Evolutionary conservation across 2,113 vertebrate species (phyloP), one percentile per base, ranked within the genome.

Genomic region (Onychostoma macrolepis): DNA sequence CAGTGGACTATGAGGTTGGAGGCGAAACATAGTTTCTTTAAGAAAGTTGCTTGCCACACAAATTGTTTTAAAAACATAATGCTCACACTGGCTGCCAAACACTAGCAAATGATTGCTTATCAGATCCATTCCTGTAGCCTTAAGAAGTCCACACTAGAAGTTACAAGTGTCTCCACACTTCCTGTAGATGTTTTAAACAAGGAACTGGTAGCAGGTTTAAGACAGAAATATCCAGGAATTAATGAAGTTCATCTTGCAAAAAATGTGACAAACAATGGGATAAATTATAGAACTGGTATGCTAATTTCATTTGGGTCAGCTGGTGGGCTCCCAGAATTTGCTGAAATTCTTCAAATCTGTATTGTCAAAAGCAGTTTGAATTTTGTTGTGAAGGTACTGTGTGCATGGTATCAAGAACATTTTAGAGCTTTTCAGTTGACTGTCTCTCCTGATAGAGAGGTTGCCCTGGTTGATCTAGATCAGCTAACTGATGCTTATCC

Each of bases 171-270:
- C 50, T 90, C 86, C 45, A 87, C 75, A 78, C 45, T 89, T 15
- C 78, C 13, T 2, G 50, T 86, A 67, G 87, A 90, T 83, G 88
- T 90, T 72, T 63, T 87, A 71, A 83, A 77, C 67, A 89, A 89
- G 76, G 83, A 87, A 38, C 79, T 81, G 13, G 30, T 71, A 3
- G 7, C 67, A 71, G 30, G 15, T 33, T 36, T 71, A 12, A 38
- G 17, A 8, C 30, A 71, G 33, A 71, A 71, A 71, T 71, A 71
- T 10, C 69, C 69, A 38, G 69, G 69, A 36, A 71, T 71, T 36
- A 38, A 21, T 38, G 69, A 71, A 30, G 69, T 71, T 19, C 7
- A 71, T 71, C 69, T 71, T 71, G 69, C 33, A 21, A 71, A 71
- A 71, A 71, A 71, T 69, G 65, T 69, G 12, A 36, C 65, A 17